Conservation (phyloP, 1,140 invertebrate genomes). For the Eubasilissa regina region DNA sequence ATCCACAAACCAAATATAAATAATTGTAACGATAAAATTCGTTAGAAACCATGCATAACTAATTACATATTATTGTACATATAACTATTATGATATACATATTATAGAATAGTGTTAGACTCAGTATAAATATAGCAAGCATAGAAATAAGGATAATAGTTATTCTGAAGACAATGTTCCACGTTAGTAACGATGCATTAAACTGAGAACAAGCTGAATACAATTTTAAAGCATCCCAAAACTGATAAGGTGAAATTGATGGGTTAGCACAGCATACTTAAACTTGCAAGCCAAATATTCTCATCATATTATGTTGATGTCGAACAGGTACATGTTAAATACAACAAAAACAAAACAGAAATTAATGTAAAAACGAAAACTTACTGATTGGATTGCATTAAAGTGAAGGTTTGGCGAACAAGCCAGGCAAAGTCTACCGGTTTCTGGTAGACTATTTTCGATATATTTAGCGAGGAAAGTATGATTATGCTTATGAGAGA, state of each 20-base stretch:
- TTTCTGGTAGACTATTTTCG: constrained; percentile 23
- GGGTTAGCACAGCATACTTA: constrained; percentile 41
- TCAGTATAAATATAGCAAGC: constrained; percentile 8
- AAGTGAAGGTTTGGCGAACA: constrained; percentile 41
- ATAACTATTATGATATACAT: background rate
- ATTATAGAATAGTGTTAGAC: background rate
- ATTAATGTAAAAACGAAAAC: constrained; percentile 52
- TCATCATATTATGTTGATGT: constrained; percentile 5
- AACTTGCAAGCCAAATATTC: constrained; percentile 38
- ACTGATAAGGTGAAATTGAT: constrained; percentile 6
- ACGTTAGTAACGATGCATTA: constrained; percentile 22
- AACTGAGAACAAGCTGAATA: background rate
- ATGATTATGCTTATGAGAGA: constrained; percentile 42
- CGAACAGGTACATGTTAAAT: constrained; percentile 31
- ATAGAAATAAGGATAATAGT: background rate
- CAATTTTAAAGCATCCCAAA: constrained; percentile 27
- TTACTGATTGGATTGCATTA: constrained; percentile 49
- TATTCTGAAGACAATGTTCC: background rate
- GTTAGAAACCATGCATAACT: constrained; percentile 4
- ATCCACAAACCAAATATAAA: constrained; percentile 7
- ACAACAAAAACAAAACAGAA: constrained; percentile 49
- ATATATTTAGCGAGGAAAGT: constrained; percentile 17
- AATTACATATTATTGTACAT: constrained; percentile 1
- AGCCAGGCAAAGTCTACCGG: constrained; percentile 37
- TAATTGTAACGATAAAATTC: background rate